Evolutionary conservation across 2,888 invertebrate species (phyloP).

Genomic region (Apamea monoglypha): DNA sequence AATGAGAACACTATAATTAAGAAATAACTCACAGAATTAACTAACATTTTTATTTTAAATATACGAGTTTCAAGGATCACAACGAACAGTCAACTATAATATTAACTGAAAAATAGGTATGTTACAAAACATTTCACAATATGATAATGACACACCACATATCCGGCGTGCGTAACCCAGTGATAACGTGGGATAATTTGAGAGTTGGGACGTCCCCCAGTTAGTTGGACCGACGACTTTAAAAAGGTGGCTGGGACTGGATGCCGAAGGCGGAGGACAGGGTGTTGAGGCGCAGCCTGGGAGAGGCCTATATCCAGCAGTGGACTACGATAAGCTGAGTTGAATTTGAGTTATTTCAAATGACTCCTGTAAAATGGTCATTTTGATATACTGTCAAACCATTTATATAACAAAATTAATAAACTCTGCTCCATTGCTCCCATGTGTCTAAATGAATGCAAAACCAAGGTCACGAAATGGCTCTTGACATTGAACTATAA

Average conservation of each 20-base stretch:
- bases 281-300: neutral
- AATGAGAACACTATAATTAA: slow-evolving; percentile 11
- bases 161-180: slow-evolving; percentile 25
- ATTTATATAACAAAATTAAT: no score
- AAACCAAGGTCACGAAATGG: no score
- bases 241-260: neutral
- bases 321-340: neutral
- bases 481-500: no score
- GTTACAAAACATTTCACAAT: neutral
- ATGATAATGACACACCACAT: slow-evolving; percentile 14
- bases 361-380: neutral
- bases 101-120: slow-evolving; percentile 6
- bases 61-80: neutral
- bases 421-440: no score
- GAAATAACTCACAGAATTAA: slow-evolving; percentile 5
- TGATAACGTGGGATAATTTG: slow-evolving; percentile 16
- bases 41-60: slow-evolving; percentile 10
- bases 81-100: slow-evolving; percentile 5
- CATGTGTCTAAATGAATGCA: no score
- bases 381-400: no score
- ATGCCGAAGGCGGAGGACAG: neutral
- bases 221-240: neutral
- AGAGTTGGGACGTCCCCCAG: neutral
- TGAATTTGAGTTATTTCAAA: neutral
- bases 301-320: neutral